phyloP scores from a whole-genome alignment of 2,888 invertebrate genomes.

The Hanleya hanleyi region DNA sequence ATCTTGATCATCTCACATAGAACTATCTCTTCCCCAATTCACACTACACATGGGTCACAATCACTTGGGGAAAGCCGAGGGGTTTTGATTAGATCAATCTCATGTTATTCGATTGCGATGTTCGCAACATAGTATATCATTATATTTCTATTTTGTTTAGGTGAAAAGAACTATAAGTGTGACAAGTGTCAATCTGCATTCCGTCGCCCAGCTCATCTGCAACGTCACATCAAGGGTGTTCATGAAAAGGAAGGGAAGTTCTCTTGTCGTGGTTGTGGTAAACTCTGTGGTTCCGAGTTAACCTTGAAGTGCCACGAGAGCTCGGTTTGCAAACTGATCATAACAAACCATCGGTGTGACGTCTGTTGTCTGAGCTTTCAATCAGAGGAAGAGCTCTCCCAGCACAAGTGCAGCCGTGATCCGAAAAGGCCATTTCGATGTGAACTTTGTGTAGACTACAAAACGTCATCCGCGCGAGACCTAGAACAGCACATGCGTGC shows the following conservation, averaged over 20 bases:
- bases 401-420: background rate
- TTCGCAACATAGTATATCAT: no score
- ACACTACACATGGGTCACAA: no score
- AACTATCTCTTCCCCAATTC: no score
- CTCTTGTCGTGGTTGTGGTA: background rate
- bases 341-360: background rate
- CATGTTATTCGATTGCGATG: no score
- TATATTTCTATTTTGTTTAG: no score
- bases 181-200: background rate
- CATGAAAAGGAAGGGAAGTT: background rate
- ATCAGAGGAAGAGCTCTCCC: background rate
- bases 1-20: no score
- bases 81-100: no score
- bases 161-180: background rate
- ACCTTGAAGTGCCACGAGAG: background rate
- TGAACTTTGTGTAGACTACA: slow-evolving; percentile 1
- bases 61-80: no score
- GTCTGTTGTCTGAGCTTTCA: background rate
- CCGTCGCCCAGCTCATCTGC: background rate
- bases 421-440: background rate
- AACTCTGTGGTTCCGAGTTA: background rate
- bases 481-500: background rate
- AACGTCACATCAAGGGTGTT: background rate
- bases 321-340: background rate
- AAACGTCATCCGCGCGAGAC: slow-evolving; percentile 6